A percentile compares a stretch with the other conserved stretches of the same genome.
Evolutionary conservation across 1,140 invertebrate species (phyloP).

Genomic region (Calosoma granatense): DNA sequence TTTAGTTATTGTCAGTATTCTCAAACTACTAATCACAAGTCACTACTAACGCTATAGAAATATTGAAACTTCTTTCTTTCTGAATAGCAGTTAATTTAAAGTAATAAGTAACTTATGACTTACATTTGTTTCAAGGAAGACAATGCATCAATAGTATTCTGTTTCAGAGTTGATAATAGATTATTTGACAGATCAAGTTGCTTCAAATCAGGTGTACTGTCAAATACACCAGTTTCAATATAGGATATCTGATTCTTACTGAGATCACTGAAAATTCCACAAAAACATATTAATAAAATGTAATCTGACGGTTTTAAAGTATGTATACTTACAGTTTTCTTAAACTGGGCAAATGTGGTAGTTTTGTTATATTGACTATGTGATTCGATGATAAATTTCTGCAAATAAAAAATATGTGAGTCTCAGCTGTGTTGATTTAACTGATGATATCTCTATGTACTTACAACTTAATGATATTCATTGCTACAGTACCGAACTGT

Average conservation of each 20-base stretch:
- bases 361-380: constrained; percentile 27
- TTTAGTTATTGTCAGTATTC: no score
- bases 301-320: constrained; percentile 3
- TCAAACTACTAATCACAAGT: constrained; percentile 10
- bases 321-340: constrained; percentile 34
- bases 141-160: constrained; percentile 58
- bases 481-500: constrained; percentile 35
- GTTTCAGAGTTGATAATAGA: constrained; percentile 50
- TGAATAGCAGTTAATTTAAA: not conserved
- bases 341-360: constrained; percentile 29
- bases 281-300: constrained; percentile 14
- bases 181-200: constrained; percentile 60
- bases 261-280: constrained; percentile 53
- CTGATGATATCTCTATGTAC: constrained; percentile 17
- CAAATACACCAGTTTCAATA: constrained; percentile 64
- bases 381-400: constrained; percentile 32
- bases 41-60: constrained; percentile 10
- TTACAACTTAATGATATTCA: constrained; percentile 36
- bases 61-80: constrained; percentile 2
- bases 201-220: constrained; percentile 53
- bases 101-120: constrained; percentile 41
- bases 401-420: constrained; percentile 17
- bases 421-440: constrained; percentile 8
- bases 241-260: constrained; percentile 65
- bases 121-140: constrained; percentile 56